These are phyloP conservation scores for Halictus quadricinctus DNA, from an alignment of 2,888 invertebrate species.

Conservation along the genomic window DNA sequence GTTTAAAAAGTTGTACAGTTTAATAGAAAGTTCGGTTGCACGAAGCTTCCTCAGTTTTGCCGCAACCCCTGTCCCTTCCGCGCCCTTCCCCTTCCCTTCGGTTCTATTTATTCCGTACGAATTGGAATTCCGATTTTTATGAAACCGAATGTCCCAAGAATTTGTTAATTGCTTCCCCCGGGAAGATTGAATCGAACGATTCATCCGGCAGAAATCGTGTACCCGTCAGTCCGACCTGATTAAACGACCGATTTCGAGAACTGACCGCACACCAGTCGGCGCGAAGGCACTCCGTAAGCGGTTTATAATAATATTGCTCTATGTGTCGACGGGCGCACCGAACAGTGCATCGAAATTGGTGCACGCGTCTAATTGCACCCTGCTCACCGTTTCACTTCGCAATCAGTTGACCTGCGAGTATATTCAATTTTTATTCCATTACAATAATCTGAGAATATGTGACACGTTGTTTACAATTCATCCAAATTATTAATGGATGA, in stretches of 20 bases:
- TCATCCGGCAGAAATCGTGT: not conserved
- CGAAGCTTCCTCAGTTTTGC: not conserved
- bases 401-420: not conserved
- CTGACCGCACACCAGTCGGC: not conserved
- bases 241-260: not conserved
- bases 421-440: no score
- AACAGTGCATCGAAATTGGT: not conserved
- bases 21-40: not conserved
- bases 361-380: not conserved
- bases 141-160: not conserved
- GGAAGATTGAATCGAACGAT: not conserved
- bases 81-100: not conserved
- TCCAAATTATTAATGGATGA: no score
- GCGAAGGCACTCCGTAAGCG: not conserved
- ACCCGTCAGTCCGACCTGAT: not conserved
- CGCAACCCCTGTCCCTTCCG: not conserved
- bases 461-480: no score
- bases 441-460: no score
- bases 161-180: not conserved
- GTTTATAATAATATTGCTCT: constrained; percentile 5
- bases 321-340: not conserved
- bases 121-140: constrained; percentile 6
- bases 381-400: not conserved
- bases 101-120: not conserved
- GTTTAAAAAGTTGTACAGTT: not conserved